These are phyloP conservation scores for Haliclystus octoradiatus DNA, from an alignment of 30 jellyfish, hydroid and myxozoan genomes.

Conservation along the genomic window DNA sequence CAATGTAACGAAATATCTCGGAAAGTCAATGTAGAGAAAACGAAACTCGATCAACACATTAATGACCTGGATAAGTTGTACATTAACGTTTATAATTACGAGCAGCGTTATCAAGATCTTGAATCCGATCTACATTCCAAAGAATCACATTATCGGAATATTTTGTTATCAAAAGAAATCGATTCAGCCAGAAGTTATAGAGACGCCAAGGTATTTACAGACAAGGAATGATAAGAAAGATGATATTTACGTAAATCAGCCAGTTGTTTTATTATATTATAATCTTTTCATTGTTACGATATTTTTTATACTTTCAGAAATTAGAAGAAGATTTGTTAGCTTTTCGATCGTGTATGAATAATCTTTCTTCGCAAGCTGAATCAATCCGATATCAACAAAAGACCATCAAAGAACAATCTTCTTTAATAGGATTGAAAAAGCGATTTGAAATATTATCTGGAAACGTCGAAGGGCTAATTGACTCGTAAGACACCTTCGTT, in stretches of 20 bases:
- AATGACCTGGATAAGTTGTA: background rate
- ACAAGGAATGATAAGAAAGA: background rate
- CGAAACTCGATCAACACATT: background rate
- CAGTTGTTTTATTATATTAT: too few relatives aligned
- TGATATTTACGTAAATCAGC: too few relatives aligned
- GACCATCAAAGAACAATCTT: background rate
- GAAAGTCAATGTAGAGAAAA: background rate
- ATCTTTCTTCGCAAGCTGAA: background rate
- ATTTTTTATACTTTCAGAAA: too few relatives aligned
- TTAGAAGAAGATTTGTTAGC: constrained; percentile 25
- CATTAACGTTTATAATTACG: constrained; percentile 15
- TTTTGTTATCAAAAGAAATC: background rate
- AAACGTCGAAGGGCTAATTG: too few relatives aligned
- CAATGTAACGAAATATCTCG: too few relatives aligned
- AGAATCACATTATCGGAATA: constrained; percentile 46
- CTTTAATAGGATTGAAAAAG: background rate
- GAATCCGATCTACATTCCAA: constrained; percentile 52
- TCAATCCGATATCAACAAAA: background rate
- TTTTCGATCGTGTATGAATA: constrained; percentile 11
- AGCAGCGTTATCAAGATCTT: constrained; percentile 55
- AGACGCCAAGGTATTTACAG: background rate
- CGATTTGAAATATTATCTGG: too few relatives aligned
- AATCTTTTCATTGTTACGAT: too few relatives aligned
- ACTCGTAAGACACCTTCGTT: too few relatives aligned
- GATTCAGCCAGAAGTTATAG: background rate